Base-by-base conservation (phyloP, 2,888 invertebrate genomes). In the Sarcophaga variegata region DNA sequence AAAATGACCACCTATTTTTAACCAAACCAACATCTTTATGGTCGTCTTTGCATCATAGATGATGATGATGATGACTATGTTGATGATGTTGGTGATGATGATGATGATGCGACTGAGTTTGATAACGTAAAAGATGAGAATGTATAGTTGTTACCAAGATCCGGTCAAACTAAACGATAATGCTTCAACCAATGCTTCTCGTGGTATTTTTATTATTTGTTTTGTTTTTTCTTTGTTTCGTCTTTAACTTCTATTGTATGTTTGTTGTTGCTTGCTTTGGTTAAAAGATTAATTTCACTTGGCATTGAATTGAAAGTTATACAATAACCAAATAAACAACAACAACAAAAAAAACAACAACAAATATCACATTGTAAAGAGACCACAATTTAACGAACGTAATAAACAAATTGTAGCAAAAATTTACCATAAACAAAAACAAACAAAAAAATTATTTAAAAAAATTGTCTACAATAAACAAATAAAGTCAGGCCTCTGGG, bases 261-360 rank as follows among this genome's bases (percentile, higher is more conserved):
- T 5, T 62, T 45, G 66, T 59, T 60, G 4, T 60, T 66, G 47
- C 22, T 49, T 25, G 59, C 25, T 72, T 8, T 75, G 8, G 37
- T 37, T 77, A 62, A 54, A 62, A 80, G 84, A 81, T 86, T 84
- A 86, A 84, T 84, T 88, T 86, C 82, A 81, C 77, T 84, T 88
- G 88, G 84, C 88, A 88, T 84, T 88, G 86, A 86, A 84, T 82
- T 84, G 84, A 72, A 75, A 81, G 80, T 88, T 84, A 88, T 81
- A 79, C 66, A 88, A 88, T 72, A 54, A 45, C 77, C 67, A 71
- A 69, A 54, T 22, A 20, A 12, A 49, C 20, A 64, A 64, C 27
- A 79, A 63, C 8, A 22, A 22, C 22, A 22, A 22, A 1, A 22
- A 22, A 1, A 27, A 22, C n/a, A 69, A 45, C 45, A 49, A 64